Conservation (phyloP, 2,113 vertebrate genomes). For the Madoqua kirkii region DNA sequence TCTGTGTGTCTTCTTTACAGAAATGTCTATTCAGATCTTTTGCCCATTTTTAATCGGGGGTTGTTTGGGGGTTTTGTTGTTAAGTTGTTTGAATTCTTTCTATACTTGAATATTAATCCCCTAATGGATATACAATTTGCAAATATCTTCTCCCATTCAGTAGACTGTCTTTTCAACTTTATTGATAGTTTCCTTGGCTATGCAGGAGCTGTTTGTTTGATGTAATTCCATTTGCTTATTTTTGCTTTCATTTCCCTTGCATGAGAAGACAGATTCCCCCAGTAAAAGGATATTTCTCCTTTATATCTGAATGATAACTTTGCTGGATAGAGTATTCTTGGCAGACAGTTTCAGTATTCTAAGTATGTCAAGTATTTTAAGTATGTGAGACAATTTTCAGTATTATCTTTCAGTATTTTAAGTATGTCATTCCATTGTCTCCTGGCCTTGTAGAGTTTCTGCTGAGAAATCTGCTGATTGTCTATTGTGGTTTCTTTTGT, state of each 20-base stretch:
- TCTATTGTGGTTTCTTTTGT: not conserved
- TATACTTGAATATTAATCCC: not conserved
- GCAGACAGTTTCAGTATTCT: not conserved
- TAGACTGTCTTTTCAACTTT: not conserved
- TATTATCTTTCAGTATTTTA: not conserved
- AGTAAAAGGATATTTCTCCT: not conserved
- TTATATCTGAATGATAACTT: not conserved
- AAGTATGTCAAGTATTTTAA: not conserved
- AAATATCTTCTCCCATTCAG: not conserved
- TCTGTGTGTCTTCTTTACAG: not conserved
- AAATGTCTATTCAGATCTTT: not conserved
- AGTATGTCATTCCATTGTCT: not conserved
- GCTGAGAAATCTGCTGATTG: not conserved
- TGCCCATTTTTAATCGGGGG: not conserved
- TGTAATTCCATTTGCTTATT: not conserved
- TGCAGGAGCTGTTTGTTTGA: not conserved
- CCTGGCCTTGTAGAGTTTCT: not conserved
- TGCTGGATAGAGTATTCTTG: not conserved
- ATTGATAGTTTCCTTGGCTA: not conserved
- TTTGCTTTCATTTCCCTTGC: not conserved
- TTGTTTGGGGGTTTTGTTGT: not conserved
- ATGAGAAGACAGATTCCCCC: not conserved
- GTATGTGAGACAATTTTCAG: not conserved
- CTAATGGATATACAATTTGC: not conserved
- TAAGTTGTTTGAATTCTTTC: not conserved